phyloP scores from a whole-genome alignment of 2,888 invertebrate species.

The Nemurella pictetii region DNA sequence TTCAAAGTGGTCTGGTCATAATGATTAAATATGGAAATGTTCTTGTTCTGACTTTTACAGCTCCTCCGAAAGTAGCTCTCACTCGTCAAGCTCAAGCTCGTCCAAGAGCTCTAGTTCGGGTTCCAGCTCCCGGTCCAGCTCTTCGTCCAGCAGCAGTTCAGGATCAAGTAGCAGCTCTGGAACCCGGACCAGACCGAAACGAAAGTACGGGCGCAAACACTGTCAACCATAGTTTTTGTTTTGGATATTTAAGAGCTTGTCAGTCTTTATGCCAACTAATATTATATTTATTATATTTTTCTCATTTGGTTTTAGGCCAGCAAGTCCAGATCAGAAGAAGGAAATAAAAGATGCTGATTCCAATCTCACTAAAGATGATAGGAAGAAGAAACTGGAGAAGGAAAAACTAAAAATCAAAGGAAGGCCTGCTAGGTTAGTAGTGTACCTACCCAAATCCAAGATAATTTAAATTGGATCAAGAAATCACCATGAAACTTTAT shows the following conservation, averaged over 20 bases:
- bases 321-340: slow-evolving; percentile 47
- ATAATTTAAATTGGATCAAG: no score
- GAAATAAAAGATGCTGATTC: slow-evolving; percentile 50
- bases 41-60: slow-evolving; percentile 40
- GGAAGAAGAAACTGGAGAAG: slow-evolving; percentile 53
- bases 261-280: no score
- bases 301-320: slow-evolving; percentile 25
- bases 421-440: slow-evolving; percentile 47
- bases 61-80: slow-evolving; percentile 76
- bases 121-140: slow-evolving; percentile 76
- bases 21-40: slow-evolving; percentile 36
- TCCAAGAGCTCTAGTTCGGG: slow-evolving; percentile 57
- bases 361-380: slow-evolving; percentile 48
- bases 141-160: slow-evolving; percentile 76
- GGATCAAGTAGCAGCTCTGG: slow-evolving; percentile 61
- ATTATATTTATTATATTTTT: no score
- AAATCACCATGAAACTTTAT: no score
- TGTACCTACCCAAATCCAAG: no score
- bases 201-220: no score
- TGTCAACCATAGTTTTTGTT: no score
- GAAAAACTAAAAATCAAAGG: slow-evolving; percentile 53
- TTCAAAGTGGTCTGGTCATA: no score
- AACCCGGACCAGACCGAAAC: slow-evolving; percentile 65
- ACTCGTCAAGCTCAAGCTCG: slow-evolving; percentile 54
- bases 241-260: no score